A percentile compares a stretch with the other conserved stretches of the same genome.
phyloP scores from a whole-genome alignment of 2,113 vertebrate species.

The Ancistrus triradiatus region DNA sequence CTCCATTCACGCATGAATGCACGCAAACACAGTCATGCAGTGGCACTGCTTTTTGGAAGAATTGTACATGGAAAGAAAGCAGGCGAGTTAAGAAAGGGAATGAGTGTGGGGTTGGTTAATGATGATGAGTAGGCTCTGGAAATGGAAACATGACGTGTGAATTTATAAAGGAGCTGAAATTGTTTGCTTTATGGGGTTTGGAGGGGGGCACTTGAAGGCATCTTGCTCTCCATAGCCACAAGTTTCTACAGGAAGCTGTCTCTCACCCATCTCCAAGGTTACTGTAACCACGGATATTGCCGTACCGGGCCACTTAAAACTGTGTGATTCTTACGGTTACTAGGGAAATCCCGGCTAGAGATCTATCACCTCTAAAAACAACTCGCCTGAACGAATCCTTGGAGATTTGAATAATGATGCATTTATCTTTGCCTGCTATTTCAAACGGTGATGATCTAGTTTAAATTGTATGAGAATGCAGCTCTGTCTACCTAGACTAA shows the following conservation, averaged over 20 bases:
- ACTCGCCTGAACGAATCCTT: conserved; percentile 1
- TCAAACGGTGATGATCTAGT: background rate
- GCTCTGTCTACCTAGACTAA: conserved; percentile 38
- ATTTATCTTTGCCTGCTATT: too few relatives aligned
- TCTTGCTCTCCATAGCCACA: conserved; percentile 37
- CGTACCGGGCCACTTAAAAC: conserved; percentile 12
- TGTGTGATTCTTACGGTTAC: conserved; percentile 37
- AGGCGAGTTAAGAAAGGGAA: background rate
- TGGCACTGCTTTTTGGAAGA: too few relatives aligned
- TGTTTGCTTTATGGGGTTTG: conserved; percentile 22
- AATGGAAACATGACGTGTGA: conserved; percentile 33
- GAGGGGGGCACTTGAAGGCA: conserved; percentile 33
- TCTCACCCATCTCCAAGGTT: conserved; percentile 45
- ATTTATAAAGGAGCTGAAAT: conserved; percentile 37
- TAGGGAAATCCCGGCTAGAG: conserved; percentile 40
- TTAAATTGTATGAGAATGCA: conserved; percentile 27
- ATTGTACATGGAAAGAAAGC: too few relatives aligned
- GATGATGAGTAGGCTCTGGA: conserved; percentile 27
- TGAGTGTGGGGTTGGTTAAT: conserved; percentile 5
- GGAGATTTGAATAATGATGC: background rate
- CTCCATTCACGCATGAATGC: background rate
- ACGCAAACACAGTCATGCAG: conserved; percentile 23
- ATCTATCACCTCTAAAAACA: background rate
- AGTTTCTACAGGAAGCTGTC: conserved; percentile 40
- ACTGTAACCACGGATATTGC: conserved; percentile 45